These are phyloP conservation scores for Nixonia krombeini DNA, from an alignment of 1,140 invertebrate genomes.

Conservation along the genomic window DNA sequence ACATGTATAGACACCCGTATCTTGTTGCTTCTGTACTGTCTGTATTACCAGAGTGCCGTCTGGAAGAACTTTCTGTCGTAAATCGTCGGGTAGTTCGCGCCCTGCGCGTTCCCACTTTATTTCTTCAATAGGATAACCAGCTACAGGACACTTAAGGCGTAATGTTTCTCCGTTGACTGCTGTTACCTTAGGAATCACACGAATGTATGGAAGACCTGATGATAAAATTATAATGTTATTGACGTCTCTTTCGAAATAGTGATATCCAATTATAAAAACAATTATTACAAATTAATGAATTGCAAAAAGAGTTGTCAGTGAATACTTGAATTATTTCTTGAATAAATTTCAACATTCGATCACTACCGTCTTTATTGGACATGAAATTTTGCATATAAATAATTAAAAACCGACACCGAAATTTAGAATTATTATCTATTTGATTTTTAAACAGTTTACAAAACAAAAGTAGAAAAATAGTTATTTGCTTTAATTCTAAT, in stretches of 20 bases:
- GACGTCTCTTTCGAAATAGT: no score
- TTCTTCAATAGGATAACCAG: constrained; percentile 86
- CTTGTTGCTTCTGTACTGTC: constrained; percentile 81
- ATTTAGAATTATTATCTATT: no score
- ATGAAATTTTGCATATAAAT: no score
- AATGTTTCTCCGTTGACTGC: constrained; percentile 86
- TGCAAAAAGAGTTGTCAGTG: no score
- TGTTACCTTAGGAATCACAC: constrained; percentile 86
- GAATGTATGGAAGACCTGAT: constrained; percentile 85
- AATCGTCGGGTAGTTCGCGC: constrained; percentile 83
- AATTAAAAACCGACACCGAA: no score
- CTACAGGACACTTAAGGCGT: constrained; percentile 86
- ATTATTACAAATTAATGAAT: neutral
- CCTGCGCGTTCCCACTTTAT: constrained; percentile 86
- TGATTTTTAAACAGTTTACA: no score
- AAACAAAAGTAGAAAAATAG: no score
- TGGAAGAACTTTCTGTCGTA: constrained; percentile 82
- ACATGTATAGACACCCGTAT: constrained; percentile 85
- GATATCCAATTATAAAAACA: no score
- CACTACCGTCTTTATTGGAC: no score
- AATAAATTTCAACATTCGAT: no score
- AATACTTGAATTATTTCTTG: no score
- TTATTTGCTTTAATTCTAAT: no score
- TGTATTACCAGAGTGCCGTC: constrained; percentile 82
- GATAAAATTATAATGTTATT: neutral